Percentiles rank a stretch among this genome's conserved stretches.
phyloP scores from a whole-genome alignment of 2,797 vertebrate species.

The Sciurus carolinensis region DNA sequence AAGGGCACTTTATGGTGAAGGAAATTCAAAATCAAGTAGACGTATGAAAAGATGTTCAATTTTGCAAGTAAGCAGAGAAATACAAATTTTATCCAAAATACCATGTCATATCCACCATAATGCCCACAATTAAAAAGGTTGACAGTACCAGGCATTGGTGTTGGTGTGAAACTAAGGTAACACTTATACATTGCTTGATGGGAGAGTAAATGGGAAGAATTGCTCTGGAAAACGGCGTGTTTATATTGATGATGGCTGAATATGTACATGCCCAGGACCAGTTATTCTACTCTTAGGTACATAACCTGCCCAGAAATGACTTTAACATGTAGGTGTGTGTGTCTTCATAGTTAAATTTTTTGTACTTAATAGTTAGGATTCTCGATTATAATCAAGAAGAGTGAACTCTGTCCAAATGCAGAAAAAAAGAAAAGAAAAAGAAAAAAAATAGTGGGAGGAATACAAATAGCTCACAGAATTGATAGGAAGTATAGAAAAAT shows the following conservation, averaged over 20 bases:
- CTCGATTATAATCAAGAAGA: background rate
- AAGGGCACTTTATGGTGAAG: background rate
- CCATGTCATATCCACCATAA: background rate
- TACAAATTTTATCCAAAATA: background rate
- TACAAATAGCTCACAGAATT: background rate
- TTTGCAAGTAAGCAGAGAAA: background rate
- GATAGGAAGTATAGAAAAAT: slow-evolving; percentile 1
- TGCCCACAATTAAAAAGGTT: background rate
- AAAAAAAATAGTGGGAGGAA: background rate
- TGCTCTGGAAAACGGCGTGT: background rate
- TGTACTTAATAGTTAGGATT: background rate
- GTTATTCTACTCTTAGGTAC: background rate
- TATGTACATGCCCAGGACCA: background rate
- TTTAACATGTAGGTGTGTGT: background rate
- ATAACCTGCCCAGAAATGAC: background rate
- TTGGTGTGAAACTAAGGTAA: background rate
- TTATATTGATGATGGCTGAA: background rate
- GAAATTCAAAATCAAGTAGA: background rate
- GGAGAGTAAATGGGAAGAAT: background rate
- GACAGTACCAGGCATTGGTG: background rate
- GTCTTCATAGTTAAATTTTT: slow-evolving; percentile 3
- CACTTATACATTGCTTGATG: background rate
- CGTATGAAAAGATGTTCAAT: background rate
- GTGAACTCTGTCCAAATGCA: background rate
- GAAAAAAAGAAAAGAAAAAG: background rate